These are phyloP conservation scores for Kryptolebias ocellatus DNA, from an alignment of 2,797 vertebrate genomes.

Conservation along the genomic window DNA sequence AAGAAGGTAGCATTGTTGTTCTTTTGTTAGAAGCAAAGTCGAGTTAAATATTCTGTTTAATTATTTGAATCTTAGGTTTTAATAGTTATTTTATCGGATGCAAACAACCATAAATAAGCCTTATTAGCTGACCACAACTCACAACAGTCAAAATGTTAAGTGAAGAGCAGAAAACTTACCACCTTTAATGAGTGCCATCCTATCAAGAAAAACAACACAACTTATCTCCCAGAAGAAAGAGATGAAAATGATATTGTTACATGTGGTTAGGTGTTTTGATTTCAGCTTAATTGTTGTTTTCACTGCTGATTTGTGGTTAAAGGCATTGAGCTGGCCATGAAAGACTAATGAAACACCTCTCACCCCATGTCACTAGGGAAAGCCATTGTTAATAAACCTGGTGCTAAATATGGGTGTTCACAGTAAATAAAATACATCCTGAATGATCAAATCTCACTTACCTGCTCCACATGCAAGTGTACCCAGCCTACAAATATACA, in stretches of 20 bases:
- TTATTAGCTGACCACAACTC: background rate
- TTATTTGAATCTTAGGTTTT: background rate
- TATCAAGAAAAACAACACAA: background rate
- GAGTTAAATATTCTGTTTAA: background rate
- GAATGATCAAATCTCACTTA: too few species aligned
- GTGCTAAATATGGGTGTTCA: too few species aligned
- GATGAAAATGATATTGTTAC: background rate
- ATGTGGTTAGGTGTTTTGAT: constrained; percentile 2
- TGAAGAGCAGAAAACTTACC: background rate
- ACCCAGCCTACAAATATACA: too few species aligned
- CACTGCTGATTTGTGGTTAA: background rate
- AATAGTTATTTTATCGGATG: background rate
- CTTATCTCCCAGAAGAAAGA: background rate
- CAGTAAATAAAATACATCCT: too few species aligned
- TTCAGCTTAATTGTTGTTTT: background rate
- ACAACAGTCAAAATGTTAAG: background rate
- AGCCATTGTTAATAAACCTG: too few species aligned
- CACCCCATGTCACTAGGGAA: background rate
- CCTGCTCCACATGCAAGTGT: too few species aligned
- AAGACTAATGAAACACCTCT: background rate
- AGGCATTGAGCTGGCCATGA: background rate
- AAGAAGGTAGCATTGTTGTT: too few species aligned
- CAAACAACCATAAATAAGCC: background rate
- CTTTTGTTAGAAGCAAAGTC: too few species aligned
- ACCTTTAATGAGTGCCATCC: background rate